Conservation (phyloP, 2,888 invertebrate genomes). For the Polydrusus tereticollis region DNA sequence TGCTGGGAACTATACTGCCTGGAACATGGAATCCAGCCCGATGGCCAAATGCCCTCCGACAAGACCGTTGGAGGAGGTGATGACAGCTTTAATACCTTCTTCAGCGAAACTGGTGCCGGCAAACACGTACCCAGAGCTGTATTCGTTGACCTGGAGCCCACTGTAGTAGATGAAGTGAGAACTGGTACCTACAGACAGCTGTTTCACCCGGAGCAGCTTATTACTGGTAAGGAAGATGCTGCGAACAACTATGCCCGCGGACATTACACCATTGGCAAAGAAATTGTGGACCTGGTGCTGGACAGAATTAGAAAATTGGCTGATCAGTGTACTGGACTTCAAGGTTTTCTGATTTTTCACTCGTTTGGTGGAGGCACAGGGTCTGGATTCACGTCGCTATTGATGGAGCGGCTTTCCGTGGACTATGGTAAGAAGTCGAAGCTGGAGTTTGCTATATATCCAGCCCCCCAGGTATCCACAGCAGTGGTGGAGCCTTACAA, state of each 20-base stretch:
- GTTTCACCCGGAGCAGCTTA: constrained; percentile 81
- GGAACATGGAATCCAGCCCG: constrained; percentile 80
- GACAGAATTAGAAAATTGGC: constrained; percentile 76
- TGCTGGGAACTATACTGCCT: constrained; percentile 86
- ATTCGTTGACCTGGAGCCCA: constrained; percentile 90
- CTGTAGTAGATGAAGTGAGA: constrained; percentile 77
- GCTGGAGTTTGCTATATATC: constrained; percentile 81
- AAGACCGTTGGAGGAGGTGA: constrained; percentile 56
- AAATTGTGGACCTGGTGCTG: constrained; percentile 79
- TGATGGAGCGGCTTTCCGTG: constrained; percentile 74
- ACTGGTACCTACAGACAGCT: constrained; percentile 66
- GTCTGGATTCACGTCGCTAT: constrained; percentile 78
- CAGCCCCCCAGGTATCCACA: constrained; percentile 81
- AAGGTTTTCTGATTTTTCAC: constrained; percentile 75
- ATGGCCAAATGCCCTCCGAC: constrained; percentile 68
- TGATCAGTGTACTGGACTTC: constrained; percentile 74
- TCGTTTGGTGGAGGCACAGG: constrained; percentile 85
- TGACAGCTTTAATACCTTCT: constrained; percentile 68
- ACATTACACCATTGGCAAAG: constrained; percentile 81
- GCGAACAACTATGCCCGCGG: constrained; percentile 90
- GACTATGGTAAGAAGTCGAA: constrained; percentile 95
- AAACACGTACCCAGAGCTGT: constrained; percentile 86
- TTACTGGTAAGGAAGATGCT: constrained; percentile 87
- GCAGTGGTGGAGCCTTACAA: constrained; percentile 85
- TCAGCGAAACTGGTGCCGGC: constrained; percentile 72